Base-by-base conservation (phyloP, 2,888 invertebrate genomes). In the Plebejus anna region DNA sequence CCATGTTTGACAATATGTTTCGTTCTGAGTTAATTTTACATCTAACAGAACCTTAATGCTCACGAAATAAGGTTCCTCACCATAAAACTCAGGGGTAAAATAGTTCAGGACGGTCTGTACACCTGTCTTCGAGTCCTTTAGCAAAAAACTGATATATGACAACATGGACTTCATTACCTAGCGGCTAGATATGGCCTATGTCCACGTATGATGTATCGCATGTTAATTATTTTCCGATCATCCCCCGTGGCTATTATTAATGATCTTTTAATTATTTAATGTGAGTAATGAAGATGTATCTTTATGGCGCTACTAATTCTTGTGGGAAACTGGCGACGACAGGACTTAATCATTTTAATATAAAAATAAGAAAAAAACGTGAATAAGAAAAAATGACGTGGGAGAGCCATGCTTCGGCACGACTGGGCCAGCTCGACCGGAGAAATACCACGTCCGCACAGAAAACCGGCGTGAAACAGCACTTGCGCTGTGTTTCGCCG, bases 111-210 rank as follows among this genome's bases (percentile, higher is more conserved):
- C 16, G 55, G 16, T 5, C 55, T 4, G 51, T 28, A 72, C 72
- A 72, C 72, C 72, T 72, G 72, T 72, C 72, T 72, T 28, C 51
- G 1, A 9, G 47, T 72, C 47, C 51, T n/a, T n/a, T 1, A 72
- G 28, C 51, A 42, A 76, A 75, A 59, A 71, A 75, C 7, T 71
- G 70, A 77, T 75, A 38, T 36, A 75, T 11, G 42, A 42, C 70
- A 51, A 36, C 57, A 73, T 70, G 55, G 76, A 75, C 55, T 72
- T 59, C 79, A 80, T 80, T 78, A 80, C 79, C 78, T 81, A 78
- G 81, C 81, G 81, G 79, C 79, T 66, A 28, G 82, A 82, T 77
- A 77, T 78, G 76, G 76, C 77, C 79, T 78, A 61, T 75, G 78
- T 78, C 80, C 80, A 76, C 75, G 78, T 76, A 78, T 77, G 79